phyloP scores from a whole-genome alignment of 2,113 vertebrate genomes.

The Nematolebias whitei region DNA sequence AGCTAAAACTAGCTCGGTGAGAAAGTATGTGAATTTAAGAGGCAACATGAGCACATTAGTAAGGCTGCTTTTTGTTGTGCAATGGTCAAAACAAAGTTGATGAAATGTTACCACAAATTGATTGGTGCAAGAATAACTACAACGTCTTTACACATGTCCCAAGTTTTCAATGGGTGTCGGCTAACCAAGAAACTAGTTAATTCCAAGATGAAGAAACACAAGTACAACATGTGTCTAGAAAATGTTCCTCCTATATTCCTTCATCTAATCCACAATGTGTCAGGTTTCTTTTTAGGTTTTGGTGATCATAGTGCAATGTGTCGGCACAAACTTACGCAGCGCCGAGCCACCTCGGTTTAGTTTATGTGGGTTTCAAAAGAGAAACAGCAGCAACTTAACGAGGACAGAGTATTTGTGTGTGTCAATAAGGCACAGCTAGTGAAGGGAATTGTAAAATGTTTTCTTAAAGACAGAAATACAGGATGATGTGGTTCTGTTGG shows the following conservation, averaged over 20 bases:
- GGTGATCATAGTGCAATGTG: no score
- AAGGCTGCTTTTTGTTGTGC: background rate
- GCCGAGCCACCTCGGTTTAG: background rate
- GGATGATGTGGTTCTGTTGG: no score
- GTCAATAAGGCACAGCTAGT: no score
- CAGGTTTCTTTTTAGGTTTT: no score
- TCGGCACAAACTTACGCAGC: no score
- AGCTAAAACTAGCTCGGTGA: slow-evolving; percentile 43
- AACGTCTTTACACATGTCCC: background rate
- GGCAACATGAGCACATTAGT: background rate
- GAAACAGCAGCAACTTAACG: no score
- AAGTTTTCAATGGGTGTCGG: background rate
- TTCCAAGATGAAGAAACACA: background rate
- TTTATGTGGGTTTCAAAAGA: no score
- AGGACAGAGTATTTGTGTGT: no score
- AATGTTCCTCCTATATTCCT: slow-evolving; percentile 5
- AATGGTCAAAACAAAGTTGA: slow-evolving; percentile 3
- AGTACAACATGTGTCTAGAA: background rate
- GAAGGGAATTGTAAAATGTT: no score
- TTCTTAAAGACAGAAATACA: no score
- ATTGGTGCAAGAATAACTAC: background rate
- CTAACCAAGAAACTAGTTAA: slow-evolving; percentile 1
- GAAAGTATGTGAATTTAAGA: no score
- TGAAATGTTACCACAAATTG: background rate
- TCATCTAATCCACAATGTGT: background rate